phyloP scores from a whole-genome alignment of 2,888 invertebrate genomes.

The Sericinus montela region DNA sequence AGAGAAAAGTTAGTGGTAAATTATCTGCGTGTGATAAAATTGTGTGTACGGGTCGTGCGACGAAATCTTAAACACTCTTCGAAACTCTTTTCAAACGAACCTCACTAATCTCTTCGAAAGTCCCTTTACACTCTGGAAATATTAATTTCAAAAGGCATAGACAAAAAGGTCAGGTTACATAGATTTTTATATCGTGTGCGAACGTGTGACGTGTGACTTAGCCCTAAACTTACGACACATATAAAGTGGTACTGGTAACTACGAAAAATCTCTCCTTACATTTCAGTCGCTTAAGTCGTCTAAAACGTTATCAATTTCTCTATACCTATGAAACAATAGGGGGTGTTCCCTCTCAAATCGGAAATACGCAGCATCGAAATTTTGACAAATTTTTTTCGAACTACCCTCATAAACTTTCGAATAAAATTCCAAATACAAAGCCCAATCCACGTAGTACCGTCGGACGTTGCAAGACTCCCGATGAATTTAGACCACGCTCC shows the following conservation, averaged over 20 bases:
- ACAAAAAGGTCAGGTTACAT: no score
- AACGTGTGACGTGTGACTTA: slow-evolving; percentile 11
- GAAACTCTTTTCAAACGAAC: no score
- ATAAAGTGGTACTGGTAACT: slow-evolving; percentile 11
- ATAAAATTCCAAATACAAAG: neutral
- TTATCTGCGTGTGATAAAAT: no score
- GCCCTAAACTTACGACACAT: slow-evolving; percentile 4
- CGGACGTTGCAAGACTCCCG: neutral
- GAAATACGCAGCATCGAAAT: neutral
- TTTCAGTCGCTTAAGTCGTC: slow-evolving; percentile 26
- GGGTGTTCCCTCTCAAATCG: neutral
- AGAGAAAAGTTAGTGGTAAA: no score
- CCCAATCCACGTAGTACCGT: neutral
- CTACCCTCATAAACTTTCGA: neutral
- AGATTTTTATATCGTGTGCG: no score
- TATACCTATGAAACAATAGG: slow-evolving; percentile 2
- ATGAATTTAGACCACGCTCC: slow-evolving; percentile 58
- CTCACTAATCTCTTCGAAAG: no score
- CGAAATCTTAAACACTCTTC: no score
- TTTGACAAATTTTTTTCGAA: neutral
- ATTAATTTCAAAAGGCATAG: no score
- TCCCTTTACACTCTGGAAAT: no score
- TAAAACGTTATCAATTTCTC: neutral
- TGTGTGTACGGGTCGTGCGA: no score
- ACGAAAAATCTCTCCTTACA: slow-evolving; percentile 23